A percentile compares a stretch with the other conserved stretches of the same genome.
phyloP scores from a whole-genome alignment of 92 coral and sea anemone species.

The Umimayanthus chanpuru region DNA sequence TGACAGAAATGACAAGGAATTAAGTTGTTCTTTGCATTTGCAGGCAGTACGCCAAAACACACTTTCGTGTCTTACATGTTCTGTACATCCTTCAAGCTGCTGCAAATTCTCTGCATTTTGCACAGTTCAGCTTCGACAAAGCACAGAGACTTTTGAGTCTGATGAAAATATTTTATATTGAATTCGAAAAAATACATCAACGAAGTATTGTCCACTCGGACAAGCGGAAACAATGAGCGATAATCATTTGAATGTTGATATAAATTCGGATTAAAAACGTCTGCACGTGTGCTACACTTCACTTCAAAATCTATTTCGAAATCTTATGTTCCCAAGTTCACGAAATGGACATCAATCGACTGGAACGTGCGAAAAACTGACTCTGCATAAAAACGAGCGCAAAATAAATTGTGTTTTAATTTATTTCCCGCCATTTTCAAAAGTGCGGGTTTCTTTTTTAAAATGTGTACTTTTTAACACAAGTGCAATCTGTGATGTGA shows the following conservation, averaged over 20 bases:
- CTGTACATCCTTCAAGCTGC: background rate
- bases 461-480: background rate
- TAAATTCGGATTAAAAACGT: constrained; percentile 32
- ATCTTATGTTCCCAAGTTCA: background rate
- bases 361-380: background rate
- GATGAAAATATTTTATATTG: background rate
- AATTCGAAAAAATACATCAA: background rate
- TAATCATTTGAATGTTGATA: constrained; percentile 28
- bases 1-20: background rate
- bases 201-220: background rate
- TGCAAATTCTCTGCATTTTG: background rate
- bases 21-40: too few species aligned
- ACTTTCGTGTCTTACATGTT: background rate
- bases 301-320: background rate
- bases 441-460: background rate
- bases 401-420: background rate
- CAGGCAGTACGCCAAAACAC: background rate
- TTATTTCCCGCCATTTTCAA: constrained; percentile 17
- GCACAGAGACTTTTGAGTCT: background rate
- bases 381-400: background rate
- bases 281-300: background rate
- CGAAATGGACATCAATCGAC: constrained; percentile 26
- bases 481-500: background rate
- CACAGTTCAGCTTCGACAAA: background rate
- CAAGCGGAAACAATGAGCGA: constrained; percentile 27